phyloP scores from a whole-genome alignment of 2,797 vertebrate genomes.

The Podarcis siculus region DNA sequence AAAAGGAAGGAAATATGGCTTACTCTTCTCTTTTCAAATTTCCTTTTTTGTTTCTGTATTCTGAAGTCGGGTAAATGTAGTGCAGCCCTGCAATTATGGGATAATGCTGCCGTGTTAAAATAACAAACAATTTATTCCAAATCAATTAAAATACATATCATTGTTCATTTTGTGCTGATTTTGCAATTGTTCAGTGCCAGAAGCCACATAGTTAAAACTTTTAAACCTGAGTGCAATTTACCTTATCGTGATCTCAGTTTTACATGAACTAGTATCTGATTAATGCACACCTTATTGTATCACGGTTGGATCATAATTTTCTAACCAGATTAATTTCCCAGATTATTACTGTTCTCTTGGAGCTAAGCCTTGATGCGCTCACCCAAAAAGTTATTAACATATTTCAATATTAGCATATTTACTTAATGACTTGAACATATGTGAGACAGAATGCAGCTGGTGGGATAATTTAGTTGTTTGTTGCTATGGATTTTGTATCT shows the following conservation, averaged over 20 bases:
- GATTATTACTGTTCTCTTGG: constrained; percentile 44
- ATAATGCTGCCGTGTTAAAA: constrained; percentile 42
- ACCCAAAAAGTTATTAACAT: constrained; percentile 49
- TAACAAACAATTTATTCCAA: constrained; percentile 39
- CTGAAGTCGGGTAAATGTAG: constrained; percentile 25
- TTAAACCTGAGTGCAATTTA: not conserved
- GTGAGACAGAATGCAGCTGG: constrained; percentile 46
- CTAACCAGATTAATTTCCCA: constrained; percentile 39
- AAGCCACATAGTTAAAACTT: constrained; percentile 11
- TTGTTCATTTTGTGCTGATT: constrained; percentile 50
- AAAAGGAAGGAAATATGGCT: constrained; percentile 57
- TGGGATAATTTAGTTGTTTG: constrained; percentile 46
- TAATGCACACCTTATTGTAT: constrained; percentile 33
- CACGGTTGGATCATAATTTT: constrained; percentile 11
- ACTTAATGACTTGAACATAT: constrained; percentile 45
- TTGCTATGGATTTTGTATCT: constrained; percentile 24
- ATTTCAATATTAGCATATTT: constrained; percentile 49
- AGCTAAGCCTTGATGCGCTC: constrained; percentile 36
- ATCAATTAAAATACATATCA: constrained; percentile 39
- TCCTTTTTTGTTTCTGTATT: constrained; percentile 27
- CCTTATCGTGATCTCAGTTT: not conserved
- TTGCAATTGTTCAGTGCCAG: constrained; percentile 38
- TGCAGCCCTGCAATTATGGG: constrained; percentile 47
- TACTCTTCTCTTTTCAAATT: not conserved
- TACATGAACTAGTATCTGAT: constrained; percentile 35